Conservation (phyloP, 2,888 invertebrate species). For the Drosophila meridiana region DNA sequence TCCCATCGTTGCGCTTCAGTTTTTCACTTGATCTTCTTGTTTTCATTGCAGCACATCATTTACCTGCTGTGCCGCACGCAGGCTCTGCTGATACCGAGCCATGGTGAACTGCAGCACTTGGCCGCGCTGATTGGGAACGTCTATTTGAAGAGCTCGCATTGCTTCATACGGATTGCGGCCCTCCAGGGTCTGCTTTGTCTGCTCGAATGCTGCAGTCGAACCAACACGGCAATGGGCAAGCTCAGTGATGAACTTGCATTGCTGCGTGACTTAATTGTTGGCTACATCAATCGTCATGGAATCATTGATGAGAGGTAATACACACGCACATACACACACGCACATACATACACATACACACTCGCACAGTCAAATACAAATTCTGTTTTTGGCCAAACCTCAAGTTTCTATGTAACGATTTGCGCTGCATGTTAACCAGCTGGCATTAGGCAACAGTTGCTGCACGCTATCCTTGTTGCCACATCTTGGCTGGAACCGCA, state of each 20-base stretch:
- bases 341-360: neutral
- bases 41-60: slow-evolving; percentile 82
- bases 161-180: slow-evolving; percentile 85
- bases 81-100: slow-evolving; percentile 84
- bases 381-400: slow-evolving; percentile 16
- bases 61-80: slow-evolving; percentile 85
- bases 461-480: slow-evolving; percentile 5
- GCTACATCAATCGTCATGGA: slow-evolving; percentile 85
- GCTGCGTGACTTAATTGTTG: slow-evolving; percentile 84
- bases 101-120: slow-evolving; percentile 83
- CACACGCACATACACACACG: neutral
- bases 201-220: slow-evolving; percentile 84
- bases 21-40: neutral
- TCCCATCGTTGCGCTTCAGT: neutral
- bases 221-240: slow-evolving; percentile 85
- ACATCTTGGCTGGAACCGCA: slow-evolving; percentile 18
- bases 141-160: slow-evolving; percentile 85
- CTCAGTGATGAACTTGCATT: slow-evolving; percentile 84
- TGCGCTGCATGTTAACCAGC: slow-evolving; percentile 14
- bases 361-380: neutral
- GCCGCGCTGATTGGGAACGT: slow-evolving; percentile 83
- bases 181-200: slow-evolving; percentile 84
- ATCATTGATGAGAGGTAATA: slow-evolving; percentile 84
- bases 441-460: slow-evolving; percentile 20
- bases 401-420: slow-evolving; percentile 12